Base-by-base conservation (phyloP, 2,888 invertebrate genomes). In the Phasia obesa region DNA sequence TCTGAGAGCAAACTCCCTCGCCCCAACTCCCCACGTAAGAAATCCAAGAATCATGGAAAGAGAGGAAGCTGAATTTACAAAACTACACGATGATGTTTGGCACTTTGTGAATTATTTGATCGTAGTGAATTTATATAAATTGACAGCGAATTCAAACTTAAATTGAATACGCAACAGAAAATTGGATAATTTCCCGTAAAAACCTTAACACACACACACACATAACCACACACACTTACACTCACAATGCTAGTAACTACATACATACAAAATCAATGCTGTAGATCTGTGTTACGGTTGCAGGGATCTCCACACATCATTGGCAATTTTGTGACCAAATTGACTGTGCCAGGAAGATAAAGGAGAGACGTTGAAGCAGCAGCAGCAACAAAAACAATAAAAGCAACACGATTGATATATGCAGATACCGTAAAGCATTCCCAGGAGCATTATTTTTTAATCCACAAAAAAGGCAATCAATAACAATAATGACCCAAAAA, bases 131-230 rank as follows among this genome's bases (percentile, higher is more conserved):
- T 86, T 86, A 86, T 86, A 86, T 89, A 89, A 90, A 90, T 90
- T 90, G 90, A 90, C 89, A 89, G 84, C 81, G 51, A 82, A 82
- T 70, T 81, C 76, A 74, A 84, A 86, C 86, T 86, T 87, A 88
- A 90, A 90, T 90, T 89, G 88, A 90, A 90, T 90, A 88, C 88
- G 87, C 81, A 87, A 87, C 87, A 89, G 88, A 90, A 90, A 90
- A 90, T 90, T 90, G 91, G 90, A 89, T 90, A 89, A 90, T 90
- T 90, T 90, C 90, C 90, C 90, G 89, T 88, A 91, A 88, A 90
- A 64, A 44, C 19, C 38, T 4, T 35, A 86, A 84, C 60, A 78
- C 31, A 64, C 83, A 70, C 47, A 65, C 2, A 57, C 23, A 53
- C 51, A 51, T 51, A 78, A n/a, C n/a, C 31, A 57, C 75, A 55